Base-by-base conservation (phyloP, 2,888 invertebrate genomes). In the Xestia xanthographa region DNA sequence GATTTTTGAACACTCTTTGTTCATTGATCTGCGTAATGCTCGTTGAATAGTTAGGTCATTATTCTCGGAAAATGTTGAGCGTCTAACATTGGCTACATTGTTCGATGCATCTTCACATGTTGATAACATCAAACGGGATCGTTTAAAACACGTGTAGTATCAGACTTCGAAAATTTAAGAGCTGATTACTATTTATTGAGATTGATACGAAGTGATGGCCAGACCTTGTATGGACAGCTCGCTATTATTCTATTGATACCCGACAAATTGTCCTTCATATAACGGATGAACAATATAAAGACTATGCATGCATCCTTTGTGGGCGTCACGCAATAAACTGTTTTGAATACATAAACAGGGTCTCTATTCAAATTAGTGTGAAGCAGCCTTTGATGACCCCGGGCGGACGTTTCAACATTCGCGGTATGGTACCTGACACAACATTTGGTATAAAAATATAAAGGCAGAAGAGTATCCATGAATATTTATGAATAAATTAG, bases 291-390 rank as follows among this genome's bases (percentile, higher is more conserved):
- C 84, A 88, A 86, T 88, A 88, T 87, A 84, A 87, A 85, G 87
- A 80, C 75, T 80, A 86, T 89, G 80, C 86, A 73, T 84, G 87
- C 89, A 88, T 90, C 91, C 90, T 90, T 90, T 88, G 90, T 89
- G 89, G 89, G 89, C 83, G 89, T 90, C 92, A 92, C 90, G 90
- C 91, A 91, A 91, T 87, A 87, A 88, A 90, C 89, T 88, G 89
- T 89, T 91, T 89, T 90, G 92, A 92, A 92, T 93, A 91, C 90
- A 90, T 86, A 92, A 92, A 90, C 89, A 90, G 88, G 89, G 90
- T 88, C 87, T 88, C 87, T 89, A 92, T 92, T 91, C 90, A 92
- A 91, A 92, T 92, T 80, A 88, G 89, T 91, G 89, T 89, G 88
- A 88, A 89, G 85, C 89, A 89, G 90, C 89, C 90, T 91, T 88